Conservation (phyloP, 1,140 invertebrate species). For the Macrotrachela quadricornifera region DNA sequence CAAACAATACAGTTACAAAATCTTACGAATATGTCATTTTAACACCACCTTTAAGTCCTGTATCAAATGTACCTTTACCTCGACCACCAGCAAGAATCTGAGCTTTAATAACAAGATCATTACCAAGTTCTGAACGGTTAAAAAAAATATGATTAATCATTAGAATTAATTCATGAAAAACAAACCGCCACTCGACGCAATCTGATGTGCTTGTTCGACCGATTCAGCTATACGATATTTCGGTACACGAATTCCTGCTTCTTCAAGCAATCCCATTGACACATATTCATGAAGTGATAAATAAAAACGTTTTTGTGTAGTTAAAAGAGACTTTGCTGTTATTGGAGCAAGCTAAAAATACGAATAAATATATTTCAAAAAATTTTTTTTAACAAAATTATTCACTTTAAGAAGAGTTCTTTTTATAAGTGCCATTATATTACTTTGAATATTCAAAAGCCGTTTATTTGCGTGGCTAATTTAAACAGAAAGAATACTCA, state of each 20-base stretch:
- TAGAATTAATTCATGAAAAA: not conserved
- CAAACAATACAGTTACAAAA: not conserved
- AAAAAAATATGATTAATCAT: not conserved
- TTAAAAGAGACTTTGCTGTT: too few relatives aligned
- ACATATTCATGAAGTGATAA: conserved; percentile 9
- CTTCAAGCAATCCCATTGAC: conserved; percentile 7
- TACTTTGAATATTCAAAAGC: too few relatives aligned
- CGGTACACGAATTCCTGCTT: conserved; percentile 6
- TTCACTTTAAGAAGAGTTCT: too few relatives aligned
- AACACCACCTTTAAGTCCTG: conserved; percentile 74
- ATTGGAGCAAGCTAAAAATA: too few relatives aligned
- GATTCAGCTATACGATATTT: conserved; percentile 7
- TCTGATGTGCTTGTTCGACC: conserved; percentile 1
- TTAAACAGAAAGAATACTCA: too few relatives aligned
- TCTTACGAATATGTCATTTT: conserved; percentile 45
- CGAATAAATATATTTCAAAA: too few relatives aligned
- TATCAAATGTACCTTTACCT: conserved; percentile 71
- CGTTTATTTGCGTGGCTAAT: too few relatives aligned
- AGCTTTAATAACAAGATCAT: conserved; percentile 94
- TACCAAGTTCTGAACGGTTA: conserved; percentile 11
- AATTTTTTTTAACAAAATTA: too few relatives aligned
- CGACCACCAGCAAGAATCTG: conserved; percentile 92
- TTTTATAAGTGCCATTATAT: too few relatives aligned
- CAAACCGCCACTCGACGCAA: not conserved
- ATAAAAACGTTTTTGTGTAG: conserved; percentile 4